Evolutionary conservation across 2,797 vertebrate genomes (phyloP).

Genomic region (Rhodeus uyekii): DNA sequence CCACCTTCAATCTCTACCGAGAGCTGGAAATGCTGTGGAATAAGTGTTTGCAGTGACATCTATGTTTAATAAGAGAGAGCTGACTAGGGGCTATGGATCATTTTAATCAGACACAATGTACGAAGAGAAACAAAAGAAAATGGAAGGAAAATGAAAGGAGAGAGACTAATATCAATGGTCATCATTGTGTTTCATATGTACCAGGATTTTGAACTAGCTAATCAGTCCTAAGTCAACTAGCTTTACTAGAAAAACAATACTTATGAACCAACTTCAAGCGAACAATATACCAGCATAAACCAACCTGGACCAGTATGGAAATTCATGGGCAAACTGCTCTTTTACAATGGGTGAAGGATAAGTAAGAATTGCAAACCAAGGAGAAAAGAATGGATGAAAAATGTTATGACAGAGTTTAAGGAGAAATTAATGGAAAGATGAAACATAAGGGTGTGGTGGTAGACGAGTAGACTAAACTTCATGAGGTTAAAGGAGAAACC

Average conservation of each 20-base stretch:
- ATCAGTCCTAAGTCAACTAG: not conserved
- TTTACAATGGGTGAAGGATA: not conserved
- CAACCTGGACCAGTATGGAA: not conserved
- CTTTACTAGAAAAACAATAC: not conserved
- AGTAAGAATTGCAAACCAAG: not conserved
- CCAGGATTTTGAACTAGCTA: not conserved
- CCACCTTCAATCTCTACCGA: slow-evolving; percentile 16
- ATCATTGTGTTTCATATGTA: not conserved
- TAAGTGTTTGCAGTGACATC: slow-evolving; percentile 11
- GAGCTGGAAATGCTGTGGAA: slow-evolving; percentile 23
- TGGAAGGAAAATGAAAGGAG: not conserved
- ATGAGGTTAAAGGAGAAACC: slow-evolving; percentile 22
- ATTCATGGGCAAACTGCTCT: not conserved
- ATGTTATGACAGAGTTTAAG: slow-evolving; percentile 17
- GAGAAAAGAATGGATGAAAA: not conserved
- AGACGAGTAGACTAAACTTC: slow-evolving; percentile 46
- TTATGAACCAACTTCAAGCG: not conserved
- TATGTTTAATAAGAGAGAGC: slow-evolving; percentile 18
- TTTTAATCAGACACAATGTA: slow-evolving; percentile 30
- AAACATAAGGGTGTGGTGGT: slow-evolving; percentile 32
- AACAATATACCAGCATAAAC: not conserved
- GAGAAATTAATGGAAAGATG: slow-evolving; percentile 10
- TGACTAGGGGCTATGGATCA: slow-evolving; percentile 13
- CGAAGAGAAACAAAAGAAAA: not conserved
- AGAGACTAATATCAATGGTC: not conserved